Base-by-base conservation (phyloP, 2,888 invertebrate genomes). In the Drosophila atripex region DNA sequence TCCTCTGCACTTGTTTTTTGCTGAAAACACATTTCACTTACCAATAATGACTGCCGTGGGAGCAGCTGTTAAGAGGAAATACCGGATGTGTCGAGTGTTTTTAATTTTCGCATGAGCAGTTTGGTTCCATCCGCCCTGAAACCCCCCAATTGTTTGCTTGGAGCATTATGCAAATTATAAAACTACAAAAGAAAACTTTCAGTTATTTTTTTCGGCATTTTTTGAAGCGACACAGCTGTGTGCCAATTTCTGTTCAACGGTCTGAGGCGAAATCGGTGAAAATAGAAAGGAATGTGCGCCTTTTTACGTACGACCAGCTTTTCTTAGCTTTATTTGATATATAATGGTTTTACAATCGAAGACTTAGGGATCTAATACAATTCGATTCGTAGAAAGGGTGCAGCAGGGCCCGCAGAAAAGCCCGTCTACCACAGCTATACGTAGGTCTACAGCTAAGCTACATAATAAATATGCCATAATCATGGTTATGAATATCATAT, bases 101-200 rank as follows among this genome's bases (percentile, higher is more conserved):
- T 64, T 64, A 66, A 68, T 69, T 56, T 66, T 66, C 68, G 45
- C 70, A 57, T 32, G 41, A 69, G 47, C 53, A 38, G 43, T 45
- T 71, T 32, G 16, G 25, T 52, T 53, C 52, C 38, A 18, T 0
- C 30, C 47, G 9, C 50, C 1, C 32, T 18, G 30, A 16, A 5
- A 6, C 45, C 21, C 46, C 52, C 59, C 66, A 68, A 75, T 80
- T 75, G 86, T 64, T 80, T 71, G 61, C 65, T 45, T 68, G 60
- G 71, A 57, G 80, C 59, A 76, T 82, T 85, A 87, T 85, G 76
- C 73, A 87, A 87, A 85, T 75, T 77, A 54, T n/a, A 32, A 47
- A 78, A 86, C 84, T 75, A 78, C 73, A 49, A 59, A 64, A 49
- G 46, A 55, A 64, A 77, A 73, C 25, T 64, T 71, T 60, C 38